phyloP scores from a whole-genome alignment of 1,140 invertebrate species.

The Gryon sp. region DNA sequence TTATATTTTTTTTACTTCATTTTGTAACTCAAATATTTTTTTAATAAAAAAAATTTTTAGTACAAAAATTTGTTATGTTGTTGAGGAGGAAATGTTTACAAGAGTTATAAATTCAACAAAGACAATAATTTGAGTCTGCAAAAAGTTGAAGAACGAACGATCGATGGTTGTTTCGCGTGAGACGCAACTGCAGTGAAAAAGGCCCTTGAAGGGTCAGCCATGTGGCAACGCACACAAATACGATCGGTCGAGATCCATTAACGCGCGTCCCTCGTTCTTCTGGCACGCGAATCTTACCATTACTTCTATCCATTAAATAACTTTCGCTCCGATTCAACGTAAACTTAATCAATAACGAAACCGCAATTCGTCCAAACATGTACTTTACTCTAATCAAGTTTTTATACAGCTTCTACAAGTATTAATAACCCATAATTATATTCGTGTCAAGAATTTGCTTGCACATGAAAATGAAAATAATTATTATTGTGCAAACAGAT shows the following conservation, averaged over 20 bases:
- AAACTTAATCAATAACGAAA: constrained; percentile 55
- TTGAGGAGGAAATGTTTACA: too few species aligned
- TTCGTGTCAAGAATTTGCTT: too few species aligned
- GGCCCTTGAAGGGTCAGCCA: constrained; percentile 66
- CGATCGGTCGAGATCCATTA: constrained; percentile 60
- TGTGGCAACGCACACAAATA: constrained; percentile 50
- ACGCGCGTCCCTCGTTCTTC: constrained; percentile 54
- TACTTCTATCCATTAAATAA: constrained; percentile 61
- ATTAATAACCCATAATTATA: too few species aligned
- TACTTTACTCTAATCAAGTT: constrained; percentile 21
- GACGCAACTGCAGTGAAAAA: constrained; percentile 60
- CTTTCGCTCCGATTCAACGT: constrained; percentile 41
- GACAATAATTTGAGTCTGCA: constrained; percentile 36
- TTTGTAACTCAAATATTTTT: too few species aligned
- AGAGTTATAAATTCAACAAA: constrained; percentile 35
- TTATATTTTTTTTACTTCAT: too few species aligned
- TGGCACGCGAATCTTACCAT: constrained; percentile 57
- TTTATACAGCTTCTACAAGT: constrained; percentile 12
- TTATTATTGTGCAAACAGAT: too few species aligned
- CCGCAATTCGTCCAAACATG: constrained; percentile 31
- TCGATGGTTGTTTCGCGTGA: constrained; percentile 65
- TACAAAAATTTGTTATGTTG: too few species aligned
- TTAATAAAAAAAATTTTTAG: too few species aligned
- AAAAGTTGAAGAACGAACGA: constrained; percentile 43
- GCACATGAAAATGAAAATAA: too few species aligned